These are phyloP conservation scores for Lampris megalopsis DNA, from an alignment of 2,113 vertebrate genomes.

Conservation along the genomic window DNA sequence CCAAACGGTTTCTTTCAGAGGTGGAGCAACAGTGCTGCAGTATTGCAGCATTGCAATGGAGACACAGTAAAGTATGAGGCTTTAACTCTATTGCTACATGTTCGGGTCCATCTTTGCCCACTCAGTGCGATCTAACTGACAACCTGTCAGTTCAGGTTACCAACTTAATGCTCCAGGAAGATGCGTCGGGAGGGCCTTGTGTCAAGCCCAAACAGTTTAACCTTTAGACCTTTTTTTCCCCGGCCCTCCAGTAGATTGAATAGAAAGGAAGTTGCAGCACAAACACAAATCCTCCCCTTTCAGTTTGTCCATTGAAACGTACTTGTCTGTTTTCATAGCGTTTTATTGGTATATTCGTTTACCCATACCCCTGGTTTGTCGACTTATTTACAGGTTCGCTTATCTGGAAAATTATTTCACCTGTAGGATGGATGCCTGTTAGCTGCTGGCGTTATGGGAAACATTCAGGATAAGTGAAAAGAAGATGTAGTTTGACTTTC, in stretches of 20 bases:
- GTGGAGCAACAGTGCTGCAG: neutral
- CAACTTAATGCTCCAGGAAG: neutral
- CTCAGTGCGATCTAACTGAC: neutral
- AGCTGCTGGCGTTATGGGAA: neutral
- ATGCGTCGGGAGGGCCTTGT: neutral
- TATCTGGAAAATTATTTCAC: conserved; percentile 1
- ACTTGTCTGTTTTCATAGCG: neutral
- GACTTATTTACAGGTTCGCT: conserved; percentile 15
- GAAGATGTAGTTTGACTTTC: conserved; percentile 2
- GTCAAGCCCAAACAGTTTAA: neutral
- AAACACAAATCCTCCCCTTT: neutral
- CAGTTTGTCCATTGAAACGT: neutral
- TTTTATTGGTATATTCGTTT: neutral
- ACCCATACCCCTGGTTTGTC: neutral
- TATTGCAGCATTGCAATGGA: neutral
- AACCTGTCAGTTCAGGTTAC: conserved; percentile 14
- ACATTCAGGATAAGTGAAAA: conserved; percentile 1
- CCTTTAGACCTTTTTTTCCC: neutral
- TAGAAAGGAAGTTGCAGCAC: neutral
- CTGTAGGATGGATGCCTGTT: conserved; percentile 5
- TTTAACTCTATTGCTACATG: neutral
- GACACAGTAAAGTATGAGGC: no score
- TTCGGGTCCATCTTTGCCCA: conserved; percentile 8
- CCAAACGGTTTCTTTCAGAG: neutral
- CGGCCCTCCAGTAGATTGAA: no score